Percentiles rank a stretch among this genome's conserved stretches.
phyloP scores from a whole-genome alignment of 2,113 vertebrate species.

The Gracilinanus agilis region DNA sequence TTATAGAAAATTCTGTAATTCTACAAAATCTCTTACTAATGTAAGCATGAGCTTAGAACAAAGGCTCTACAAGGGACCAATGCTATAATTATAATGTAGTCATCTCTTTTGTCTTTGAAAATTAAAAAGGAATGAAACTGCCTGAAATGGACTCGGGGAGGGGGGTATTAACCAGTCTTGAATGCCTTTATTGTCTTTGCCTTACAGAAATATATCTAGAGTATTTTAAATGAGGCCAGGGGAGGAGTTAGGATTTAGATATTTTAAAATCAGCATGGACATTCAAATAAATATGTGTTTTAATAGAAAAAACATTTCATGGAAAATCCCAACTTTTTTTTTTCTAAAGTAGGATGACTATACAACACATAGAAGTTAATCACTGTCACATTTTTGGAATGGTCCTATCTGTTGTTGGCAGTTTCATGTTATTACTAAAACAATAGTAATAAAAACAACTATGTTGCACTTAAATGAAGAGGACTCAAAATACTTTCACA shows the following conservation, averaged over 20 bases:
- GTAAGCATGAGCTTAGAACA: slow-evolving; percentile 65
- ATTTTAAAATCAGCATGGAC: not conserved
- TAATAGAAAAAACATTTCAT: not conserved
- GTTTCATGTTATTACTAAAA: slow-evolving; percentile 60
- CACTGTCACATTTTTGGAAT: slow-evolving; percentile 30
- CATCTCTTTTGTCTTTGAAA: slow-evolving; percentile 16
- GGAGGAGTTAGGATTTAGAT: slow-evolving; percentile 32
- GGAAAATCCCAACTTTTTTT: not conserved
- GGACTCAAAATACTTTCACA: slow-evolving; percentile 35
- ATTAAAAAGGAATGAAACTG: slow-evolving; percentile 38
- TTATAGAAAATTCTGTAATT: not conserved
- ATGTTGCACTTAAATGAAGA: slow-evolving; percentile 52
- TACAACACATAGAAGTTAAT: slow-evolving; percentile 47
- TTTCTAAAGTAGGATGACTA: not conserved
- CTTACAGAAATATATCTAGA: slow-evolving; percentile 25
- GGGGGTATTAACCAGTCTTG: slow-evolving; percentile 18
- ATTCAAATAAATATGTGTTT: not conserved
- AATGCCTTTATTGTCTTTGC: slow-evolving; percentile 56
- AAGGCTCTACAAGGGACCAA: slow-evolving; percentile 59
- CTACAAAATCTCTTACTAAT: slow-evolving; percentile 66
- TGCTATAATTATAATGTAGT: slow-evolving; percentile 62
- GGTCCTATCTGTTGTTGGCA: slow-evolving; percentile 46
- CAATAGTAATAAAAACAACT: slow-evolving; percentile 72
- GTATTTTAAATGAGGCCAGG: slow-evolving; percentile 27
- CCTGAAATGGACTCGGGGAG: slow-evolving; percentile 26